phyloP scores from a whole-genome alignment of 1,140 invertebrate genomes.

The Drosophila lacteicornis region DNA sequence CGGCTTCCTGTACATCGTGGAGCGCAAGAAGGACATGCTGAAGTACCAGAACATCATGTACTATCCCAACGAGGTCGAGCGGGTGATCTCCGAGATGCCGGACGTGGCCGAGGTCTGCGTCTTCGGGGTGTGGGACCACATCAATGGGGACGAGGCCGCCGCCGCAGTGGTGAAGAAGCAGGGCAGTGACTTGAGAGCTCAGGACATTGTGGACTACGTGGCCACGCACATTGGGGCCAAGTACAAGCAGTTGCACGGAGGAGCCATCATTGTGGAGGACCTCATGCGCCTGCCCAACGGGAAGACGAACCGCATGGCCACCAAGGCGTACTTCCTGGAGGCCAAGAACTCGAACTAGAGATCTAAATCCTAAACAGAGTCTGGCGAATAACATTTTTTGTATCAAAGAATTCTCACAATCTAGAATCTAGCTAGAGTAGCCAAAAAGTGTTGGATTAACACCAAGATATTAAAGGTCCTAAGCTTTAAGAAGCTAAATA shows the following conservation, averaged over 20 bases:
- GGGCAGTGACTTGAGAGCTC: constrained; percentile 39
- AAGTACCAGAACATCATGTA: constrained; percentile 82
- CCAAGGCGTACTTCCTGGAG: constrained; percentile 59
- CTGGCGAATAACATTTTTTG: not conserved
- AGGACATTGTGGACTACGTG: constrained; percentile 68
- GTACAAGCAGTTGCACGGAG: constrained; percentile 82
- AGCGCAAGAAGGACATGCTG: constrained; percentile 88
- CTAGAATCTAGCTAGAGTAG: not conserved
- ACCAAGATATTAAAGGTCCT: not conserved
- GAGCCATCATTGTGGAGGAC: constrained; percentile 84
- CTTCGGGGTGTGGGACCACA: constrained; percentile 65
- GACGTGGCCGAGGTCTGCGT: constrained; percentile 70
- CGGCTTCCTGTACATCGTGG: constrained; percentile 86
- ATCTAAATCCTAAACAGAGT: not conserved
- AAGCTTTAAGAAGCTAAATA: not conserved
- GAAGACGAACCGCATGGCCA: constrained; percentile 64
- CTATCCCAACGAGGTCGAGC: constrained; percentile 71
- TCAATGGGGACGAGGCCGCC: constrained; percentile 59
- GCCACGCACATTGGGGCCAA: constrained; percentile 33
- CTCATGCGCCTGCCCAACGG: constrained; percentile 75
- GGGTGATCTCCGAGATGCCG: constrained; percentile 55
- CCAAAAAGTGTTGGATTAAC: not conserved
- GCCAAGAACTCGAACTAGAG: constrained; percentile 9
- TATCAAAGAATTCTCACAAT: not conserved
- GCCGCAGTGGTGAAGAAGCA: constrained; percentile 64